Base-by-base conservation (phyloP, 2,113 vertebrate species). In the Engraulis encrasicolus region DNA sequence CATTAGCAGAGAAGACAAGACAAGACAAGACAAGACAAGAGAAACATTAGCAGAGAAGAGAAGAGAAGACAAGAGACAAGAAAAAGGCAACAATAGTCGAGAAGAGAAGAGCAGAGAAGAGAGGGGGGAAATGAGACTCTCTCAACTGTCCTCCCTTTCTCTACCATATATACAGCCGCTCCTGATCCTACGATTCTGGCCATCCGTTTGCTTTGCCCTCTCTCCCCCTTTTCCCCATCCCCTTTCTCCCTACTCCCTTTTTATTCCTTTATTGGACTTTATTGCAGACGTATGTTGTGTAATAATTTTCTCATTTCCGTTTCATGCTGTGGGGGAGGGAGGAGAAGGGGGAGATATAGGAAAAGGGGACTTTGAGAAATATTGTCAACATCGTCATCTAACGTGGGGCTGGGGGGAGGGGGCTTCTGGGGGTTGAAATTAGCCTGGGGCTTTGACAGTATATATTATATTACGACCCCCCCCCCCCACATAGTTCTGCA, bases 181-280 rank as follows among this genome's bases (percentile, higher is more conserved):
- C 58, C 66, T 34, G 66, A 74, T 31, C 54, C 54, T n/a, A n/a
- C n/a, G n/a, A n/a, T n/a, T n/a, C n/a, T n/a, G n/a, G n/a, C n/a
- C n/a, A n/a, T n/a, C n/a, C n/a, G n/a, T n/a, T n/a, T n/a, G n/a
- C n/a, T n/a, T n/a, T n/a, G n/a, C n/a, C n/a, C n/a, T n/a, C n/a
- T n/a, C n/a, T n/a, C n/a, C n/a, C n/a, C n/a, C n/a, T n/a, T n/a
- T n/a, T 1, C 54, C 31, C 31, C 66, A 12, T 5, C 31, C 27
- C 31, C 23, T 15, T 31, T 31, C 15, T 15, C 15, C 14, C 27
- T 18, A 11, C 7, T 31, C 52, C 52, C 17, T 71, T 74, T 74
- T 74, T 74, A 74, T 74, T 74, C 34, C 34, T 74, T 74, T 74
- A 74, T 74, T 74, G 27, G 66, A 74, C 66, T 74, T 74, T 74